These are phyloP conservation scores for Caiman crocodilus DNA, from an alignment of 2,797 vertebrate genomes.

Conservation along the genomic window DNA sequence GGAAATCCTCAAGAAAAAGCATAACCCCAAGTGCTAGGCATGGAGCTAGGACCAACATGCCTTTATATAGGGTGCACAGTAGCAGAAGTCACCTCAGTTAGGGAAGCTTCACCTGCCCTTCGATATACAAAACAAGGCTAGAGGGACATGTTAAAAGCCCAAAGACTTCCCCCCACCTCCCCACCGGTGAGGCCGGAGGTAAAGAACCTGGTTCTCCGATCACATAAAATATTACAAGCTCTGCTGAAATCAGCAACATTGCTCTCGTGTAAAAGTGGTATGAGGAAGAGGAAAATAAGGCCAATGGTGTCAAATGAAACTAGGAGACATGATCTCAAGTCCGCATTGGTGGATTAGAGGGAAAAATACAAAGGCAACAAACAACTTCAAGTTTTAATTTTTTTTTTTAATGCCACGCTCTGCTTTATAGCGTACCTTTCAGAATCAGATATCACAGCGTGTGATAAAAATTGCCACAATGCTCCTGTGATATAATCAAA, in stretches of 20 bases:
- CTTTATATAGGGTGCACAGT: background rate
- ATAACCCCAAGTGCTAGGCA: background rate
- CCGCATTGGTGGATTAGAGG: background rate
- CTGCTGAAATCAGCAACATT: rapidly evolving
- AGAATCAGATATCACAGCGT: background rate
- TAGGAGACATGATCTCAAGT: background rate
- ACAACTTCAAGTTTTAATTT: background rate
- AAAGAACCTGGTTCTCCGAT: rapidly evolving
- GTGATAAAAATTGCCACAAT: background rate
- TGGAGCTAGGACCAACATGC: background rate
- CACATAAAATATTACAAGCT: background rate
- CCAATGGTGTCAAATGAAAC: background rate
- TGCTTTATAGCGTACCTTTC: background rate
- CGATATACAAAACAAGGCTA: background rate
- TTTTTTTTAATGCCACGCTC: background rate
- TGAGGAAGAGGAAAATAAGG: background rate
- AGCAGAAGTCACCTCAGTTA: background rate
- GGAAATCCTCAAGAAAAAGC: background rate
- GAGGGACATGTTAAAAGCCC: rapidly evolving
- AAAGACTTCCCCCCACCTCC: rapidly evolving
- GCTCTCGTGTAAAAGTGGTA: background rate
- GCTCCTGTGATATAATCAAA: background rate
- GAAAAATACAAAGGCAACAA: background rate
- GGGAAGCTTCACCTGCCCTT: background rate
- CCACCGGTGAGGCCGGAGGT: background rate